Evolutionary conservation across 2,888 invertebrate species (phyloP), one percentile per base, ranked within the genome.

Genomic region (Morinoia aosen): DNA sequence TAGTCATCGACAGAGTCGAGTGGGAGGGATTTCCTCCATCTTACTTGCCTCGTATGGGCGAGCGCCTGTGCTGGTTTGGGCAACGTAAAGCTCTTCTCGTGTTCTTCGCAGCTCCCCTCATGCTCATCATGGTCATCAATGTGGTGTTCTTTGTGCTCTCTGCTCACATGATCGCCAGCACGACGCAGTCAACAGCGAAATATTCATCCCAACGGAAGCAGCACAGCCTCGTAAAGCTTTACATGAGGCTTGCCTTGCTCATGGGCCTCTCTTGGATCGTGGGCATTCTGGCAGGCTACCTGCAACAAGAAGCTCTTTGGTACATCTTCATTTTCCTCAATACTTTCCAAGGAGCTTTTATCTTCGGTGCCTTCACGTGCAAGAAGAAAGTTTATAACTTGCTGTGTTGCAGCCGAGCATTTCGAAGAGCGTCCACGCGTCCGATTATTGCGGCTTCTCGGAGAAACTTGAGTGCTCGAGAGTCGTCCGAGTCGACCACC

Each of bases 251-350:
- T 91, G 97, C 97, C 14, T 96, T 97, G 33, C 97, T 97, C 95
- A 97, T 97, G 97, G 97, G 97, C 10, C 97, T 97, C 19, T 97
- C 97, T 5, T 97, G 97, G 97, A 97, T 97, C 61, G 97, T 97
- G 88, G 97, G 97, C 19, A 97, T 97, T 8, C 97, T 97, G 16
- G 97, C 97, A 4, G 97, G 97, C 5, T 97, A 97, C 93, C 97
- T 97, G 12, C 97, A 97, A 96, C 96, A 97, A 91, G 97, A 97
- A 90, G 96, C 97, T 48, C 97, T 97, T 25, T 97, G 97, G 97
- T 97, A 97, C 96, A 97, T 97, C 33, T 97, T 97, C 97, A 97
- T 97, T 11, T 97, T 97, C 8, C 97, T 97, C 95, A 97, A 97
- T 97, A 97, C 97, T 11, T 97, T 97, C 12, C 97, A 97, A 97